Conservation (phyloP, 2,113 vertebrate species). For the Clarias macrocephalus region DNA sequence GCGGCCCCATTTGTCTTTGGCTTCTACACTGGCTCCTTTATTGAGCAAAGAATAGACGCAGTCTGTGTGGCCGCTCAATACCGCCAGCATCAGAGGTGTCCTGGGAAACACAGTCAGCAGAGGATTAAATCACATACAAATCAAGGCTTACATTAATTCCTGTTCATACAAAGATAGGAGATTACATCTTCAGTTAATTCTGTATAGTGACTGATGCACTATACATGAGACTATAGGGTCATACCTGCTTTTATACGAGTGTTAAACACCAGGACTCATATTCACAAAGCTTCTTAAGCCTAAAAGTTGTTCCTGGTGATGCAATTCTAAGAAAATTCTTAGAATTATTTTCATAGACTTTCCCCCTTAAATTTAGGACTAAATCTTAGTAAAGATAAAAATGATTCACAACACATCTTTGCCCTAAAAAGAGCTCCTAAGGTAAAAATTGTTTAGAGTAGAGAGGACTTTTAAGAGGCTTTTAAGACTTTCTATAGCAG, state of each 20-base stretch:
- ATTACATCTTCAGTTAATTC: not conserved
- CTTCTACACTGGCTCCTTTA: conserved; percentile 92
- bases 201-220: not conserved
- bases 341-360: too few relatives aligned
- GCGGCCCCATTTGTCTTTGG: conserved; percentile 96
- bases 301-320: too few relatives aligned
- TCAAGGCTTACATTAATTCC: not conserved
- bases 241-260: not conserved
- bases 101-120: conserved; percentile 62
- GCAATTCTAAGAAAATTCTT: too few relatives aligned
- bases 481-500: too few relatives aligned
- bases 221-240: not conserved
- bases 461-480: too few relatives aligned
- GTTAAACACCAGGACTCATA: not conserved
- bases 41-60: conserved; percentile 95
- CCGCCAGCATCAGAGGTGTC: conserved; percentile 94
- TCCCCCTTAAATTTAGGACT: too few relatives aligned
- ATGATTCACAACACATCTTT: too few relatives aligned
- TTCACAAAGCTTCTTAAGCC: too few relatives aligned
- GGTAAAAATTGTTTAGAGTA: too few relatives aligned
- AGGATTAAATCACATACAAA: not conserved
- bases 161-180: not conserved
- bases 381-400: too few relatives aligned
- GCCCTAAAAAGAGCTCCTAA: too few relatives aligned
- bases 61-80: conserved; percentile 95